A percentile compares a stretch with the other conserved stretches of the same genome.
Conservation (phyloP, 2,888 invertebrate species). For the Cheilosia grossa region DNA sequence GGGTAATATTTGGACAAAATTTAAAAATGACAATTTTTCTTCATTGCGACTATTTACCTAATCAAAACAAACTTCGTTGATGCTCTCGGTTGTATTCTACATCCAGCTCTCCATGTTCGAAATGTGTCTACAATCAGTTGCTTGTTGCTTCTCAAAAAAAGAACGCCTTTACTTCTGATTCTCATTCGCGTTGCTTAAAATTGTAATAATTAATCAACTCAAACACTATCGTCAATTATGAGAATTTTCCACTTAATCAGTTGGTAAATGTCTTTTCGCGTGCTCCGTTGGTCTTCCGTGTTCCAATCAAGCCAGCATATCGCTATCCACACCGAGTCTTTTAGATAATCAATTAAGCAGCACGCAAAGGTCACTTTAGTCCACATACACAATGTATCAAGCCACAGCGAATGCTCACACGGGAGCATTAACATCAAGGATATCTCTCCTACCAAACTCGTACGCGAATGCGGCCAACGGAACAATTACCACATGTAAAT, state of each 20-base stretch:
- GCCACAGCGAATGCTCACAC: neutral
- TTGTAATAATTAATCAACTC: neutral
- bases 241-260: neutral
- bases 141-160: too few relatives aligned
- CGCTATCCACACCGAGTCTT: neutral
- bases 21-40: too few relatives aligned
- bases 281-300: neutral
- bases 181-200: too few relatives aligned
- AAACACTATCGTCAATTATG: neutral
- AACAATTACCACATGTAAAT: constrained; percentile 44
- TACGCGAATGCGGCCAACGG: neutral
- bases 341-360: neutral
- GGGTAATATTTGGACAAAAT: too few relatives aligned
- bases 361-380: constrained; percentile 23
- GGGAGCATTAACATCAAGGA: constrained; percentile 8
- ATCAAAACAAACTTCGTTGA: too few relatives aligned
- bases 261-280: constrained; percentile 2
- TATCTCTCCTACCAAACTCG: neutral
- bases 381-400: neutral
- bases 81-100: too few relatives aligned
- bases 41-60: too few relatives aligned
- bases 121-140: too few relatives aligned
- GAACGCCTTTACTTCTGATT: too few relatives aligned
- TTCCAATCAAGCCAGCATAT: neutral
- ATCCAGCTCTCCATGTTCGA: too few relatives aligned